A percentile compares a stretch with the other conserved stretches of the same genome.
Conservation (phyloP, 2,113 vertebrate species). For the Chaetodon trifascialis region DNA sequence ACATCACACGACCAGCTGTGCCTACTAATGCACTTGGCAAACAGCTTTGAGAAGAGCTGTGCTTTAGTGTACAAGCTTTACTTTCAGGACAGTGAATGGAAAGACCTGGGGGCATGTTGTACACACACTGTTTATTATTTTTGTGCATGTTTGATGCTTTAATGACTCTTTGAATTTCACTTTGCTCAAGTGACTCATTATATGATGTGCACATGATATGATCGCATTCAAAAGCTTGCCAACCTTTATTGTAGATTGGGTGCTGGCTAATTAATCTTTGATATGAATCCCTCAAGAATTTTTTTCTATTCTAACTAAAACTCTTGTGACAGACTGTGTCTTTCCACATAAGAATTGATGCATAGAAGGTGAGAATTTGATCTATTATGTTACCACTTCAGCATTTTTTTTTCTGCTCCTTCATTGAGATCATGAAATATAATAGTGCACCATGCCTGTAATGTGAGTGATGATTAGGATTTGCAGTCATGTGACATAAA, state of each 20-base stretch:
- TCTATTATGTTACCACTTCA: neutral
- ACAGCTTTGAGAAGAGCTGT: neutral
- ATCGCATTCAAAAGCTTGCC: conserved; percentile 3
- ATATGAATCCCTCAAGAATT: no score
- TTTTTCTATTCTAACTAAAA: no score
- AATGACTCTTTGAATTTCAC: conserved; percentile 32
- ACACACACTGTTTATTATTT: conserved; percentile 1
- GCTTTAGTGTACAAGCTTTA: neutral
- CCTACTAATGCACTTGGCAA: conserved; percentile 34
- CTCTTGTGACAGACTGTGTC: no score
- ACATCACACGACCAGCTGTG: conserved; percentile 25
- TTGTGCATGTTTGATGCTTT: conserved; percentile 19
- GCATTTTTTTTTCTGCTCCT: neutral
- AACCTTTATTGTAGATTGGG: neutral
- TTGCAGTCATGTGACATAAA: no score
- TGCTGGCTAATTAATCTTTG: no score
- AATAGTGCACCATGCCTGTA: no score
- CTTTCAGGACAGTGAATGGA: conserved; percentile 2
- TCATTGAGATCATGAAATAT: no score
- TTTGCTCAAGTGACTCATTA: conserved; percentile 27
- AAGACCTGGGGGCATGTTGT: neutral
- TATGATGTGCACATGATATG: neutral
- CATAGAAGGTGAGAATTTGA: neutral
- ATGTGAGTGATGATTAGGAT: no score
- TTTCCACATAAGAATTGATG: no score